Base-by-base conservation (phyloP, 2,888 invertebrate genomes). In the Orchesellides sinensis region DNA sequence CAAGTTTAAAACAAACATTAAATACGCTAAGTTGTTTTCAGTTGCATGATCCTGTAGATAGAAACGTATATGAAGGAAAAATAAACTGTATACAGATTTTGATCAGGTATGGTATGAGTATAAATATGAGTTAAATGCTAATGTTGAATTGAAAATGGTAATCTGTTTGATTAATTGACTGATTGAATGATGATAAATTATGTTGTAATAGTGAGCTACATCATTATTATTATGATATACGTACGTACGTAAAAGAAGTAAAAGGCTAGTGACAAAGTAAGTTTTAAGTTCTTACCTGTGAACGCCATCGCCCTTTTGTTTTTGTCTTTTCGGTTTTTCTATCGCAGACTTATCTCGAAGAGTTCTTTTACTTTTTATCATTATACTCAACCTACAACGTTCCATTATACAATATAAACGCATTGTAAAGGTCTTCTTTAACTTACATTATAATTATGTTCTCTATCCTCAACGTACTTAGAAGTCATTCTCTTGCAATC, bases 121-220 rank as follows among this genome's bases (percentile, higher is more conserved):
- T n/a, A n/a, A n/a, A 52, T 17, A 21, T 17, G 21, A n/a, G n/a
- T n/a, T n/a, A n/a, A n/a, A 52, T 52, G 19, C 19, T 32, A 40
- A 63, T 27, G 59, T 59, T 52, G 35, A 32, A 70, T 19, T 25
- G 27, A 52, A 25, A 29, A 54, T 21, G 14, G 40, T 32, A 69
- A 69, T 52, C 63, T 80, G 72, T 80, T 75, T 82, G 82, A 75
- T 82, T 75, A 69, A 82, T 75, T 82, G 82, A 74, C 74, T 81
- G 81, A 74, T 82, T 82, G 82, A 82, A 54, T 74, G 73, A 74
- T 45, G 45, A 74, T 74, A 74, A 74, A 47, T 80, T 70, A 70
- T 75, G 73, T 74, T 61, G 73, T 74, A 63, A 52, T 63, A 74
- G 73, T 72, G 61, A 45, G 25, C 8, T 54, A 54, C 47, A 27